Evolutionary conservation across 2,113 vertebrate species (phyloP), one percentile per base, ranked within the genome.

Genomic region (Verasper variegatus): DNA sequence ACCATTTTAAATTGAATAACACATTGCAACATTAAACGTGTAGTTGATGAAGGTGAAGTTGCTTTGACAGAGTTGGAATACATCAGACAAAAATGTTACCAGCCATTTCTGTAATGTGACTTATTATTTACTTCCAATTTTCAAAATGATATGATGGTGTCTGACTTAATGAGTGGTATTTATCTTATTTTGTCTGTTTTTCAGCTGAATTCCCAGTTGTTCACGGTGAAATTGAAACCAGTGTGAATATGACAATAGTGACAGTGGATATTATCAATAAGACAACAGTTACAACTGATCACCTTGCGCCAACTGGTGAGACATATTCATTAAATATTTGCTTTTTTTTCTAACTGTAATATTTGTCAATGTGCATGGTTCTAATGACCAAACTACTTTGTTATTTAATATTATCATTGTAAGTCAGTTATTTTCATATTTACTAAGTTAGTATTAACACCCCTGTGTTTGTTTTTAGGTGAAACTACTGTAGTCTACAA

Each of bases 231-330:
- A 76, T 68, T 59, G 68, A 81, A 55, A 87, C 71, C 51, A 74
- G 23, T 11, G 23, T 82, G 8, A 23, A 82, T 42, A 1, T 67
- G 66, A 87, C 80, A 0, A 14, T 40, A 8, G 24, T 67, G 66
- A 64, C 40, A 0, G 78, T 37, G 40, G 81, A 84, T 3, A 21
- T 79, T 14, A 68, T 85, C 37, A 80, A 60, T 31, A 72, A 71
- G 49, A 89, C 81, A 35, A 66, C 24, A 14, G 57, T 60, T 26
- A 20, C 56, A 73, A 2, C 58, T 4, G 77, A 89, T 62, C n/a
- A 60, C 3, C 17, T 78, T 27, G 47, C 47, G 54, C 81, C 84
- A 2, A 68, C 77, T 14, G 76, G 89, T 92, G 75, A 79, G 79
- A 73, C 5, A 3, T 4, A 54, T 9, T 2, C n/a, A 57, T 42